Conservation (phyloP, 1,140 invertebrate species). For the Melitaea cinxia region DNA sequence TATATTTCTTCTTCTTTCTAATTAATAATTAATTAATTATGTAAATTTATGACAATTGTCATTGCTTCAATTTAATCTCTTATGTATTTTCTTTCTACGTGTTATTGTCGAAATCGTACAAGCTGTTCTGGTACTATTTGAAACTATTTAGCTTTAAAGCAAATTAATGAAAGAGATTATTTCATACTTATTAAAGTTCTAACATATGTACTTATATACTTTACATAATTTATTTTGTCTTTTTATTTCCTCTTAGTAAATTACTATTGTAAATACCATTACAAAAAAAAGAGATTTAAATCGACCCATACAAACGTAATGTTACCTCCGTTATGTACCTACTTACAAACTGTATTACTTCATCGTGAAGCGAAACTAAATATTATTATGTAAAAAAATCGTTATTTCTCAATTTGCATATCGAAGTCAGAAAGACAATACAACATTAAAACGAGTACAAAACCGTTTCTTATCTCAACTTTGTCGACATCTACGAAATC, state of each 20-base stretch:
- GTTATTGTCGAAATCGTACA: too few relatives aligned
- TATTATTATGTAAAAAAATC: slow-evolving; percentile 39
- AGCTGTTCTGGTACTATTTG: too few relatives aligned
- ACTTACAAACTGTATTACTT: slow-evolving; percentile 8
- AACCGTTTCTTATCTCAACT: slow-evolving; percentile 58
- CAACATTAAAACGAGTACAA: slow-evolving; percentile 59
- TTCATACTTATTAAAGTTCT: too few relatives aligned
- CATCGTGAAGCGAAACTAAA: slow-evolving; percentile 13
- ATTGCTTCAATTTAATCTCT: too few relatives aligned
- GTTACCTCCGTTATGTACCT: neutral
- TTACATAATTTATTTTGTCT: too few relatives aligned
- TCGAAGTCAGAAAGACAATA: slow-evolving; percentile 59
- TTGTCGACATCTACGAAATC: slow-evolving; percentile 55
- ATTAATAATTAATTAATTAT: too few relatives aligned
- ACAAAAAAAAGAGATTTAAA: neutral
- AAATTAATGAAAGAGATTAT: too few relatives aligned
- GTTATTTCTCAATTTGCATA: slow-evolving; percentile 51
- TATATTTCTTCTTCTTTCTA: too few relatives aligned
- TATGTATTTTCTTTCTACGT: too few relatives aligned
- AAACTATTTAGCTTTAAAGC: too few relatives aligned
- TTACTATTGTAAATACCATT: neutral
- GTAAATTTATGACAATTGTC: too few relatives aligned
- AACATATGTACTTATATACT: too few relatives aligned
- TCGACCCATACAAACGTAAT: neutral
- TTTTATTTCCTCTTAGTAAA: neutral